These are phyloP conservation scores for Agrilus biguttatus DNA, from an alignment of 2,888 invertebrate species.

Conservation along the genomic window DNA sequence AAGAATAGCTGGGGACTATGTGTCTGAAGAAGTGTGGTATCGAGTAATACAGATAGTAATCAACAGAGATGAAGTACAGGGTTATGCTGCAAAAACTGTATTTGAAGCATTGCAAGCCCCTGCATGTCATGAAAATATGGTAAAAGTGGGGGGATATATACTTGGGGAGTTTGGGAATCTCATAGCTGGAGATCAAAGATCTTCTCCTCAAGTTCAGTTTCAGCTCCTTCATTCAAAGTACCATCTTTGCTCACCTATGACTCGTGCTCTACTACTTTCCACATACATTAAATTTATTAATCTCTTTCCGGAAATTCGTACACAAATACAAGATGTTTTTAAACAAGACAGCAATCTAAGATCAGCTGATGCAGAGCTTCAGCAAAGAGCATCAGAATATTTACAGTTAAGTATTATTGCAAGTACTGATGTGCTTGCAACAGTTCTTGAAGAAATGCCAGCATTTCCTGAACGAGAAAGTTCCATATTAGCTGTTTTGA, in stretches of 20 bases:
- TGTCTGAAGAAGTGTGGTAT: slow-evolving; percentile 99
- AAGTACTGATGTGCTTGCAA: slow-evolving; percentile 92
- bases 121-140: slow-evolving; percentile 99
- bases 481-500: slow-evolving; percentile 90
- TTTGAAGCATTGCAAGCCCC: slow-evolving; percentile 98
- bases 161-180: slow-evolving; percentile 98
- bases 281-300: slow-evolving; percentile 99
- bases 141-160: slow-evolving; percentile 98
- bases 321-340: slow-evolving; percentile 83
- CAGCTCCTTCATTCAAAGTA: slow-evolving; percentile 97
- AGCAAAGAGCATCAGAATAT: slow-evolving; percentile 97
- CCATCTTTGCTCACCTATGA: slow-evolving; percentile 94
- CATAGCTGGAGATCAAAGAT: slow-evolving; percentile 95
- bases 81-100: slow-evolving; percentile 98
- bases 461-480: slow-evolving; percentile 98
- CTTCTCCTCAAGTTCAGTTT: slow-evolving; percentile 95
- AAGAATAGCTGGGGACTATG: slow-evolving; percentile 98
- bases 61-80: slow-evolving; percentile 98
- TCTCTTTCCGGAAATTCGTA: slow-evolving; percentile 96
- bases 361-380: slow-evolving; percentile 95
- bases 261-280: slow-evolving; percentile 87
- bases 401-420: slow-evolving; percentile 91
- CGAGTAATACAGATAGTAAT: slow-evolving; percentile 99
- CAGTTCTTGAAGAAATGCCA: slow-evolving; percentile 99
- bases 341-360: slow-evolving; percentile 88